Evolutionary conservation across 53 echinoderm and acorn worm genomes (phyloP).

Genomic region (Zoroaster sp.): DNA sequence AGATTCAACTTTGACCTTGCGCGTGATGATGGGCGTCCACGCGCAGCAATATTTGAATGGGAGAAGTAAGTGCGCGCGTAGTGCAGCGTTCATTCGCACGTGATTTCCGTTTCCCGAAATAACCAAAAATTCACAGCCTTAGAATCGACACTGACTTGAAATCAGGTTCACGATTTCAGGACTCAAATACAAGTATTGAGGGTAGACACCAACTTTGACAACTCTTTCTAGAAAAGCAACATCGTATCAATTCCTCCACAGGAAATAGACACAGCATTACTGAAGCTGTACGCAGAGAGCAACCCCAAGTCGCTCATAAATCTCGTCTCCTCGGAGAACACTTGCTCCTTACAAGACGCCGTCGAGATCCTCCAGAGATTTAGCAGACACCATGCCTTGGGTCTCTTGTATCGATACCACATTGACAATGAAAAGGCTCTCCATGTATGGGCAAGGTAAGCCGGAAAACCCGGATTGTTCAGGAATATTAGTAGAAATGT

Average conservation of each 20-base stretch:
- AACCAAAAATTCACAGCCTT: too few species aligned
- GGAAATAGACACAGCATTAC: slow-evolving; percentile 91
- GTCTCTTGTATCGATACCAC: slow-evolving; percentile 73
- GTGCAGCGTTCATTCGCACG: too few species aligned
- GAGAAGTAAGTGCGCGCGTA: too few species aligned
- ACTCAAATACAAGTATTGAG: too few species aligned
- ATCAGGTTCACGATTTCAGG: too few species aligned
- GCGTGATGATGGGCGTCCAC: too few species aligned
- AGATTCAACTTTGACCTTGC: too few species aligned
- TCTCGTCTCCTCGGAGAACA: slow-evolving; percentile 80
- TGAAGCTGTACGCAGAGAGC: slow-evolving; percentile 87
- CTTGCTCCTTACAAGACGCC: slow-evolving; percentile 72
- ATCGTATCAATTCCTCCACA: slow-evolving; percentile 38
- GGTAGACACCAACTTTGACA: too few species aligned
- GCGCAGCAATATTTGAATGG: too few species aligned
- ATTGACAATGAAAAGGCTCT: slow-evolving; percentile 90
- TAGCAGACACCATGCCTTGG: slow-evolving; percentile 78
- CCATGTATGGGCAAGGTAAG: slow-evolving; percentile 87
- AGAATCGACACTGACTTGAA: too few species aligned
- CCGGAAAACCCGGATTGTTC: background rate
- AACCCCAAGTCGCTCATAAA: slow-evolving; percentile 60
- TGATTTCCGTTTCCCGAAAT: too few species aligned
- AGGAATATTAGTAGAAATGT: background rate
- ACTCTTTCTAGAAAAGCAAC: too few species aligned
- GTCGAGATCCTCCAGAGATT: slow-evolving; percentile 61